Conservation (phyloP, 2,797 vertebrate species). For the Macrochelys suwanniensis region DNA sequence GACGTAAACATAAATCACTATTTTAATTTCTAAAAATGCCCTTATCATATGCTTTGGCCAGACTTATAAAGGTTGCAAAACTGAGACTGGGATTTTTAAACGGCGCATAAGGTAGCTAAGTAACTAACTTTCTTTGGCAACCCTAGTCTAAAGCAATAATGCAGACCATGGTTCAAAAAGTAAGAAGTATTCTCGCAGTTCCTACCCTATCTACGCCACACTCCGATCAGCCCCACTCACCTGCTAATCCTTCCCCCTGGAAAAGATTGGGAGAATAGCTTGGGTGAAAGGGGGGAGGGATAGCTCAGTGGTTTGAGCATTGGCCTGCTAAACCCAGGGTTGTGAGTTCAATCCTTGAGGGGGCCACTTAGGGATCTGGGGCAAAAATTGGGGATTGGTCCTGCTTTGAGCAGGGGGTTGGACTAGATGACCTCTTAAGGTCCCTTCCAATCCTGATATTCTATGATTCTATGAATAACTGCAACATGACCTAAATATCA, state of each 20-base stretch:
- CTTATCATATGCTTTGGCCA: not conserved
- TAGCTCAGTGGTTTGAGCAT: no score
- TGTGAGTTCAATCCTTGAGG: no score
- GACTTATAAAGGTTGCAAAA: not conserved
- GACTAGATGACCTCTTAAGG: no score
- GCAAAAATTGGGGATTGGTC: no score
- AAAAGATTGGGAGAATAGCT: not conserved
- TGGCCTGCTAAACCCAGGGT: no score
- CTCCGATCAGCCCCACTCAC: not conserved
- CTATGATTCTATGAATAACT: no score
- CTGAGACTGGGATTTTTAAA: not conserved
- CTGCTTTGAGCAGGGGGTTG: no score
- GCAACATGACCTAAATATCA: not conserved
- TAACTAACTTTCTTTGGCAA: not conserved
- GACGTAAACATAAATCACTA: not conserved
- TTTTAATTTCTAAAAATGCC: accelerated
- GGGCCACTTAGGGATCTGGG: no score
- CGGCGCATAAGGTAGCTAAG: not conserved
- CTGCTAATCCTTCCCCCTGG: not conserved
- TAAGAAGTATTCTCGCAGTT: not conserved
- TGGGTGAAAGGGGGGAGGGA: no score
- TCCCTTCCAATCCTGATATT: no score
- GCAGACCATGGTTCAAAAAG: not conserved
- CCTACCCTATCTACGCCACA: not conserved
- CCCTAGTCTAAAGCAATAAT: not conserved